These are phyloP conservation scores for Melitaea athalia DNA, from an alignment of 2,888 invertebrate species.

Conservation along the genomic window DNA sequence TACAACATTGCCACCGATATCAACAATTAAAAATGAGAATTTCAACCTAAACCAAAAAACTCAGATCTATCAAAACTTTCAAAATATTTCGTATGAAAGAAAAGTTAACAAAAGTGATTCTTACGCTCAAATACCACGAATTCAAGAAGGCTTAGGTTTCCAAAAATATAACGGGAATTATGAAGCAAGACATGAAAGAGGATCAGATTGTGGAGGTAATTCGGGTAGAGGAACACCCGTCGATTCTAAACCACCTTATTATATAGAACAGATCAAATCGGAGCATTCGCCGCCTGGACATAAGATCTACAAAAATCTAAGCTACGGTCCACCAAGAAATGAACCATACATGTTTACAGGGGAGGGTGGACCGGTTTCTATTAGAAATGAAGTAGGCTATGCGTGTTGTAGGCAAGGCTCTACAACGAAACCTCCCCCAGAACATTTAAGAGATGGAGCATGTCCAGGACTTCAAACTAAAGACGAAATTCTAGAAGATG, in stretches of 20 bases:
- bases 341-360: constrained; percentile 84
- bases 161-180: constrained; percentile 69
- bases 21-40: constrained; percentile 78
- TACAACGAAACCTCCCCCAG: constrained; percentile 86
- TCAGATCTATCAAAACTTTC: constrained; percentile 64
- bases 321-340: constrained; percentile 66
- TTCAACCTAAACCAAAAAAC: constrained; percentile 68
- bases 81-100: constrained; percentile 63
- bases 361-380: constrained; percentile 86
- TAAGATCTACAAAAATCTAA: constrained; percentile 77
- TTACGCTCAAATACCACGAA: constrained; percentile 58
- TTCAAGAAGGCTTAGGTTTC: constrained; percentile 70
- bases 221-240: constrained; percentile 47
- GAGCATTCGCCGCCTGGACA: constrained; percentile 80
- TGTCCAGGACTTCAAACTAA: constrained; percentile 88
- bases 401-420: constrained; percentile 89
- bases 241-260: constrained; percentile 72
- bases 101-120: constrained; percentile 55
- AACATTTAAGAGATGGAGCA: constrained; percentile 87
- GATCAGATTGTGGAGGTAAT: constrained; percentile 49
- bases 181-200: constrained; percentile 57
- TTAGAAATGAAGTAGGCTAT: constrained; percentile 85
- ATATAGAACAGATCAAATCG: constrained; percentile 79
- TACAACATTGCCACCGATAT: constrained; percentile 74
- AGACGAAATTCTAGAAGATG: constrained; percentile 85